phyloP scores from a whole-genome alignment of 2,113 vertebrate species.

The Percina caprodes region DNA sequence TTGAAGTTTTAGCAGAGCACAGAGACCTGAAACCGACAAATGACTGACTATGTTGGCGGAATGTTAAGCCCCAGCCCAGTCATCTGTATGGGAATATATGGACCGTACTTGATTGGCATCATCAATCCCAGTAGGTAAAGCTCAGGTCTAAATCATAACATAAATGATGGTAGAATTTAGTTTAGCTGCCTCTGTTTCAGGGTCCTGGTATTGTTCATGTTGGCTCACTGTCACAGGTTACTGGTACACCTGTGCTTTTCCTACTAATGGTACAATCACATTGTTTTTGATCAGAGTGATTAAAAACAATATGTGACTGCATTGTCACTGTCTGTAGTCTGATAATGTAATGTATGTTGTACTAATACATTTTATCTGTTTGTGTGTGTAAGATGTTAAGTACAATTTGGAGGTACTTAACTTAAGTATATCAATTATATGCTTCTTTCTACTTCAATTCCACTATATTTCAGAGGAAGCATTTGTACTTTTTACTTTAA shows the following conservation, averaged over 20 bases:
- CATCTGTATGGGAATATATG: not conserved
- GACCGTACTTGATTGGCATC: not conserved
- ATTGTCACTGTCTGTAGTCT: not conserved
- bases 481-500: not conserved
- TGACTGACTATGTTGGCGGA: constrained; percentile 40
- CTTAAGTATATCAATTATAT: not conserved
- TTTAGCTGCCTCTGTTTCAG: not conserved
- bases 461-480: not conserved
- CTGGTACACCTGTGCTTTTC: not conserved
- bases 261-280: not conserved
- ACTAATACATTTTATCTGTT: not conserved
- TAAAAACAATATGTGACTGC: too few species aligned
- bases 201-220: not conserved
- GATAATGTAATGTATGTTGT: not conserved
- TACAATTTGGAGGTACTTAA: not conserved
- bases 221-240: not conserved
- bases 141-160: not conserved
- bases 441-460: not conserved
- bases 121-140: not conserved
- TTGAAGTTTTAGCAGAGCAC: constrained; percentile 58
- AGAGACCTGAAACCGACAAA: constrained; percentile 56
- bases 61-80: constrained; percentile 21
- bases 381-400: not conserved
- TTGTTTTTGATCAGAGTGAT: too few species aligned
- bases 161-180: not conserved